These are phyloP conservation scores for Papilio elwesi DNA, from an alignment of 2,888 invertebrate genomes.

Conservation along the genomic window DNA sequence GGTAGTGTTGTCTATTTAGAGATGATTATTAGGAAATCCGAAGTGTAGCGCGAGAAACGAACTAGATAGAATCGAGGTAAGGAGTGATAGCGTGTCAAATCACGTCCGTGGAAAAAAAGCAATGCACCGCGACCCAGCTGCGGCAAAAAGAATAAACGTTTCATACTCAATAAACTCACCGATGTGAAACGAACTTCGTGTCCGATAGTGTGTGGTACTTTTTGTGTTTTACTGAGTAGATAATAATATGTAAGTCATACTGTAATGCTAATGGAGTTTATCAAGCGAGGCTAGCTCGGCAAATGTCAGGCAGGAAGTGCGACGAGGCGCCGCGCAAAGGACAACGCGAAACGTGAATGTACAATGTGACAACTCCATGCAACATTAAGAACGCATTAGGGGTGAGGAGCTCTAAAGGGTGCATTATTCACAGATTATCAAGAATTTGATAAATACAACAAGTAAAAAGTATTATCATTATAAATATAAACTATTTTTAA, in stretches of 20 bases:
- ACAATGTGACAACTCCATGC: slow-evolving; percentile 79
- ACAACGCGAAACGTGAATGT: slow-evolving; percentile 68
- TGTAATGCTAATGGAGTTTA: slow-evolving; percentile 9
- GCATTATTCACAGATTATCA: slow-evolving; percentile 78
- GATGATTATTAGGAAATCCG: slow-evolving; percentile 64
- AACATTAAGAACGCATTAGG: slow-evolving; percentile 82
- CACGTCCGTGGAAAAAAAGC: slow-evolving; percentile 81
- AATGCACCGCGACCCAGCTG: slow-evolving; percentile 67
- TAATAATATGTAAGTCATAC: neutral
- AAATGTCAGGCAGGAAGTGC: slow-evolving; percentile 46
- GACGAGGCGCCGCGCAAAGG: slow-evolving; percentile 56
- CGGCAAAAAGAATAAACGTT: slow-evolving; percentile 69
- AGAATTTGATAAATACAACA: slow-evolving; percentile 56
- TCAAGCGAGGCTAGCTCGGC: slow-evolving; percentile 11
- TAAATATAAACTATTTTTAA: neutral
- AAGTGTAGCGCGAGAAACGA: slow-evolving; percentile 70
- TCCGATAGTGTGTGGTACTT: slow-evolving; percentile 50
- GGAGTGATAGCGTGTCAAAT: slow-evolving; percentile 73
- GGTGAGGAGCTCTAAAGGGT: slow-evolving; percentile 65
- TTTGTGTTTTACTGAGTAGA: neutral
- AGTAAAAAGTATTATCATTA: neutral
- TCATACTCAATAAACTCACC: slow-evolving; percentile 75
- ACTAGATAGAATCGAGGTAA: slow-evolving; percentile 71
- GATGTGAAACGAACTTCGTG: slow-evolving; percentile 60
- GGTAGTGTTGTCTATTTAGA: slow-evolving; percentile 56